Base-by-base conservation (phyloP, 2,888 invertebrate genomes). In the Caenorhabditis afra region DNA sequence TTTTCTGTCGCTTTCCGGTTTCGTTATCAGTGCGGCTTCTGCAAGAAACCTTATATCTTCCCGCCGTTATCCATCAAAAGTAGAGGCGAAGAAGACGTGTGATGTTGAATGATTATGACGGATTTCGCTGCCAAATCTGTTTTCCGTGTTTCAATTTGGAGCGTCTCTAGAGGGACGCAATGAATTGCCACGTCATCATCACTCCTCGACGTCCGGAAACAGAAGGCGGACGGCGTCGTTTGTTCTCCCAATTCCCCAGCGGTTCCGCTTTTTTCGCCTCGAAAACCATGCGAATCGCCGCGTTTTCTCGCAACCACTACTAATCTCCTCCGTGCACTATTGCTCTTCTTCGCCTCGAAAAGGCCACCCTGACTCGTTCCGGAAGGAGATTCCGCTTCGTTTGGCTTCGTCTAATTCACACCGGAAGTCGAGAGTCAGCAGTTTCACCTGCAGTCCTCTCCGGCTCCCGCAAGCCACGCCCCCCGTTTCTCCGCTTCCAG, bases 101-200 rank as follows among this genome's bases (percentile, higher is more conserved):
- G 70, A 62, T 53, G 55, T 53, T 62, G 70, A 70, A 62, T 53
- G 70, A 62, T 61, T 61, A 70, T 70, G 70, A 70, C 62, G 55
- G 45, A 41, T 70, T 62, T 53, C 20, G 29, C 29, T 7, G 7
- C 7, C 29, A 29, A 29, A 29, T 3, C 7, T 29, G 29, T 52
- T 22, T 11, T 22, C 14, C 20, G 20, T 22, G 16, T 49, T 49
- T 49, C 49, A 22, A 22, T 5, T 22, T 1, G 16, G 16, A 49
- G 18, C 11, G 3, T 49, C 20, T 49, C 49, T 16, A 10, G 16
- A 49, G 20, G 20, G 23, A 52, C 1, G 35, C 37, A 53, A 35
- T 53, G 23, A 10, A 22, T 58, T 44, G 16, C 23, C 53, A 67
- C 58, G 37, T 50, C n/a, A 57, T 53, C 23, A 49, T n/a, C 29